phyloP scores from a whole-genome alignment of 2,113 vertebrate species.

The Martes martes region DNA sequence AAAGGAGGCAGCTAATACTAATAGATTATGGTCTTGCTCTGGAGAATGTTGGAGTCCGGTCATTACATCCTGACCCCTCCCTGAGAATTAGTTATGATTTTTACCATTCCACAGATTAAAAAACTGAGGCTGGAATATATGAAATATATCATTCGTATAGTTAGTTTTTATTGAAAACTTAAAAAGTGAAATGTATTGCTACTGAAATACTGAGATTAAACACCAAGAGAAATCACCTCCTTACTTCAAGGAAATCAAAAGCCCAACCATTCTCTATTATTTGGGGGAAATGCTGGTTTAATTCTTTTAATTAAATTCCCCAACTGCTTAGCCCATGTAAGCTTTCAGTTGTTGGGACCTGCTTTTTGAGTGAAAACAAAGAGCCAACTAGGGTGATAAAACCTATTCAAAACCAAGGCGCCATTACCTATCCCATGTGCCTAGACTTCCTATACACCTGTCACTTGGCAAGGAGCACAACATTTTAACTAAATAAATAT shows the following conservation, averaged over 20 bases:
- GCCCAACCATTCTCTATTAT: not conserved
- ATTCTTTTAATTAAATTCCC: not conserved
- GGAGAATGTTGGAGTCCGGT: not conserved
- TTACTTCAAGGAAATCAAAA: constrained; percentile 43
- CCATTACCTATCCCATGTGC: not conserved
- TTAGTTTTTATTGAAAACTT: not conserved
- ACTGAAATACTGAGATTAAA: not conserved
- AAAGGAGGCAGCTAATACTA: not conserved
- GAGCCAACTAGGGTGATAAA: not conserved
- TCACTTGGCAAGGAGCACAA: not conserved
- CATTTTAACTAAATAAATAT: not conserved
- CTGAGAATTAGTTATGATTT: not conserved
- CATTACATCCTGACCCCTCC: not conserved
- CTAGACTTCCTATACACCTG: no score
- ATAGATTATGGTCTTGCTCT: not conserved
- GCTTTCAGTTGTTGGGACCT: not conserved
- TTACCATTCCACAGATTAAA: not conserved
- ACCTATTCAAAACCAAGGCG: not conserved
- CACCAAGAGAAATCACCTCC: not conserved
- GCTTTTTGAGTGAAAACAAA: not conserved
- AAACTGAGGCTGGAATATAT: not conserved
- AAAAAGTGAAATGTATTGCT: not conserved
- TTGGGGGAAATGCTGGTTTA: not conserved
- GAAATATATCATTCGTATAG: not conserved
- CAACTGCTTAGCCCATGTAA: not conserved